Conservation (phyloP, 2,888 invertebrate genomes). For the Agonopterix subpropinquella region DNA sequence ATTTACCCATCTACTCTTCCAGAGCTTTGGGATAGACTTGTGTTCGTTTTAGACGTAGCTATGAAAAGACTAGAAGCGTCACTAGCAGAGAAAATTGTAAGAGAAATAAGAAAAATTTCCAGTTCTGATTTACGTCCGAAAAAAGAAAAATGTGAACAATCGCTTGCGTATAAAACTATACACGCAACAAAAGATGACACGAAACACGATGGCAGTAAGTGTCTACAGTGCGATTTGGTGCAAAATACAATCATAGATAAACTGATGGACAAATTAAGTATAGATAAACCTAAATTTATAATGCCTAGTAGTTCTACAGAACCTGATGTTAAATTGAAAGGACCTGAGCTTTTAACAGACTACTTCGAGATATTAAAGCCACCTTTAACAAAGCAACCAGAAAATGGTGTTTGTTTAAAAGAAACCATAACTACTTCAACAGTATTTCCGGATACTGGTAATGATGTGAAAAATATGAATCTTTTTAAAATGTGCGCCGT, state of each 20-base stretch:
- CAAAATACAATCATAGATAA: slow-evolving; percentile 43
- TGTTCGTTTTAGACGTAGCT: slow-evolving; percentile 36
- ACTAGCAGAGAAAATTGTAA: slow-evolving; percentile 40
- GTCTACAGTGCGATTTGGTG: slow-evolving; percentile 45
- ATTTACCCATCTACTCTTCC: slow-evolving; percentile 22
- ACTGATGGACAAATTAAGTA: slow-evolving; percentile 32
- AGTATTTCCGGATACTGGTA: too few relatives aligned
- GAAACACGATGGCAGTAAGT: slow-evolving; percentile 8
- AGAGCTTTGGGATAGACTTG: slow-evolving; percentile 46
- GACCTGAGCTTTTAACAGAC: slow-evolving; percentile 25
- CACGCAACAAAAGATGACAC: background rate
- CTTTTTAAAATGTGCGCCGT: too few relatives aligned
- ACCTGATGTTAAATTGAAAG: background rate
- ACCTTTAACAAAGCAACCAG: too few relatives aligned
- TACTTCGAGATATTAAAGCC: slow-evolving; percentile 30
- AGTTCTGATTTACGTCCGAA: background rate
- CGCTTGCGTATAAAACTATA: background rate
- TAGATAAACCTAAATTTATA: slow-evolving; percentile 18
- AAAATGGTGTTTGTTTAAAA: too few relatives aligned
- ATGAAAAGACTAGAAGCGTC: slow-evolving; percentile 44
- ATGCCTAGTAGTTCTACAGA: background rate
- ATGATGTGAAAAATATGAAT: too few relatives aligned
- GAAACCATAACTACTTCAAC: too few relatives aligned
- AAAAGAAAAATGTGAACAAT: background rate
- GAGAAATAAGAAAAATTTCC: slow-evolving; percentile 24